phyloP scores from a whole-genome alignment of 2,113 vertebrate genomes.

The Sander lucioperca region DNA sequence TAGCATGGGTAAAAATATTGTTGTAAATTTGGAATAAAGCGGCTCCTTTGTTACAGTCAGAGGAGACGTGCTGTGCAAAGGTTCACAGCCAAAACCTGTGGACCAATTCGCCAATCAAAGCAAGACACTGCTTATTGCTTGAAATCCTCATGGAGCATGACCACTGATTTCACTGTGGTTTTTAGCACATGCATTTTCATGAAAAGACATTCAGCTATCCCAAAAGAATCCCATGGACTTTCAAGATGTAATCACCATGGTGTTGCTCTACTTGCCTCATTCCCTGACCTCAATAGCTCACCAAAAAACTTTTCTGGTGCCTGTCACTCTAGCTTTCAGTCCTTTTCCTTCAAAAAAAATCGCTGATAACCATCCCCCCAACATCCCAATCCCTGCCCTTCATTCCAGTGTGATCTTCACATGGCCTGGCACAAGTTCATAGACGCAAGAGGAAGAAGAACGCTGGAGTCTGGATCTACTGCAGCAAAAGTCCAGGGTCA shows the following conservation, averaged over 20 bases:
- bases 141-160: constrained; percentile 2
- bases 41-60: constrained; percentile 2
- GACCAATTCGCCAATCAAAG: constrained; percentile 1
- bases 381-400: constrained; percentile 37
- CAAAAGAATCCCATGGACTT: constrained; percentile 58
- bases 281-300: constrained; percentile 75
- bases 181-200: constrained; percentile 51
- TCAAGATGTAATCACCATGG: constrained; percentile 67
- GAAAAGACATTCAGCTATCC: constrained; percentile 46
- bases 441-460: constrained; percentile 38
- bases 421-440: constrained; percentile 60
- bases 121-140: constrained; percentile 1
- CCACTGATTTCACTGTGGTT: constrained; percentile 28
- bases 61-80: not conserved
- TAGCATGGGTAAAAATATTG: not conserved
- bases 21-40: constrained; percentile 11
- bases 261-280: constrained; percentile 76
- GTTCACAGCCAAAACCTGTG: not conserved
- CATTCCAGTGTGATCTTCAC: constrained; percentile 56
- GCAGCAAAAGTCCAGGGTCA: constrained; percentile 41
- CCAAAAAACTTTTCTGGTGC: constrained; percentile 34
- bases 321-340: constrained; percentile 33
- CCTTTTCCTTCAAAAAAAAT: constrained; percentile 10
- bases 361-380: not conserved
- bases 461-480: constrained; percentile 16